phyloP scores from a whole-genome alignment of 2,888 invertebrate genomes.

The Amiota communis region DNA sequence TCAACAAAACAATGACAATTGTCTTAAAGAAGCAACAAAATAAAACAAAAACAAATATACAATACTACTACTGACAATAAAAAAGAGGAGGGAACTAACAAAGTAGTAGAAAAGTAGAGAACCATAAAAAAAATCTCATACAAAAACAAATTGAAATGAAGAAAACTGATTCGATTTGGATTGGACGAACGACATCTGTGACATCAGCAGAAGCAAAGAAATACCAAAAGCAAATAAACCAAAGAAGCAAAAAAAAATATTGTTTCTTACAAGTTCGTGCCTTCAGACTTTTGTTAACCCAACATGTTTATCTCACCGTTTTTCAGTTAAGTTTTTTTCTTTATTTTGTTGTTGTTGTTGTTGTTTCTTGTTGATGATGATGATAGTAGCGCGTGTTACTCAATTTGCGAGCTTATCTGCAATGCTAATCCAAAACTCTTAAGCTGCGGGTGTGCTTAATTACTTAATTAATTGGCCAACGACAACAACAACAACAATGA shows the following conservation, averaged over 20 bases:
- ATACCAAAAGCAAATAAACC: not conserved
- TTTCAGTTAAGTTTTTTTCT: not conserved
- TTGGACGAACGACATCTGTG: too few relatives aligned
- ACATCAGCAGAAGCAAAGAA: too few relatives aligned
- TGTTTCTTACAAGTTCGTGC: slow-evolving; percentile 45
- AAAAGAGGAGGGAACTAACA: slow-evolving; percentile 13
- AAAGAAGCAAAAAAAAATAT: not conserved
- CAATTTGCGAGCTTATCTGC: slow-evolving; percentile 20
- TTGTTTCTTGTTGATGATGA: not conserved
- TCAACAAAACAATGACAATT: slow-evolving; percentile 37
- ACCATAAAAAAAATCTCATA: slow-evolving; percentile 45
- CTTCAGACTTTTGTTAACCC: slow-evolving; percentile 44
- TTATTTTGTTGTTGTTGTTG: not conserved
- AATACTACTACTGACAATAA: not conserved
- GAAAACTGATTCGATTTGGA: not conserved
- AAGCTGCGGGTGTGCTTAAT: slow-evolving; percentile 36
- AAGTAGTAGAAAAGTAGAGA: not conserved
- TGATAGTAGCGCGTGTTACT: slow-evolving; percentile 19
- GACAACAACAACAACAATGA: slow-evolving; percentile 33
- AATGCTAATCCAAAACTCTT: slow-evolving; percentile 17
- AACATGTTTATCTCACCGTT: not conserved
- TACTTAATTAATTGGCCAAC: slow-evolving; percentile 46
- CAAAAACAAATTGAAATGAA: slow-evolving; percentile 3
- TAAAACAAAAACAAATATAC: not conserved
- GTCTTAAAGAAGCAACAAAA: slow-evolving; percentile 14